These are phyloP conservation scores for Cryptocephalus primarius DNA, from an alignment of 2,888 invertebrate genomes.

Conservation along the genomic window DNA sequence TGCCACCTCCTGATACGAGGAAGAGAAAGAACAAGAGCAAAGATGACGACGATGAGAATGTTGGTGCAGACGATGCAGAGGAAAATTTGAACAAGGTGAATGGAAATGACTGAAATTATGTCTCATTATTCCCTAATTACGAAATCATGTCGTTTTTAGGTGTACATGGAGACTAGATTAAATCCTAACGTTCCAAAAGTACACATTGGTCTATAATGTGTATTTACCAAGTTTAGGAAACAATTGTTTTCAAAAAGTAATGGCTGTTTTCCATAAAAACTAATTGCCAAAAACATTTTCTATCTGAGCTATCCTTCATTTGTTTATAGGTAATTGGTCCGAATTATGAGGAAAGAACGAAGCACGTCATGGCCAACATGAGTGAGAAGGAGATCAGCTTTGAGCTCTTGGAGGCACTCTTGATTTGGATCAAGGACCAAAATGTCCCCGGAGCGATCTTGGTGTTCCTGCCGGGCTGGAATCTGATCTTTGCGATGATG, in stretches of 20 bases:
- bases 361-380: constrained; percentile 58
- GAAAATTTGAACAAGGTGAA: constrained; percentile 65
- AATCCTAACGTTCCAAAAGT: no score
- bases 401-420: constrained; percentile 77
- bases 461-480: constrained; percentile 95
- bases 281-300: background rate
- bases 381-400: constrained; percentile 90
- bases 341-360: constrained; percentile 42
- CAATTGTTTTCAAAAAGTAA: no score
- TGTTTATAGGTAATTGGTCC: no score
- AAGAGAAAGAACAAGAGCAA: constrained; percentile 53
- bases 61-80: constrained; percentile 45
- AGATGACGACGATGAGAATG: constrained; percentile 48
- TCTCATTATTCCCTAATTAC: no score
- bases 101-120: background rate
- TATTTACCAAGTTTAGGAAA: no score
- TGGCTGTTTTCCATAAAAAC: background rate
- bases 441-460: constrained; percentile 76
- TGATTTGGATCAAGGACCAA: constrained; percentile 47
- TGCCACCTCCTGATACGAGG: constrained; percentile 61
- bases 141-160: background rate
- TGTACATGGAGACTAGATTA: no score
- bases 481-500: constrained; percentile 86
- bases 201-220: no score
- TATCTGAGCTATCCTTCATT: no score